Conservation (phyloP, 2,888 invertebrate genomes). For the Torymus tubicola region DNA sequence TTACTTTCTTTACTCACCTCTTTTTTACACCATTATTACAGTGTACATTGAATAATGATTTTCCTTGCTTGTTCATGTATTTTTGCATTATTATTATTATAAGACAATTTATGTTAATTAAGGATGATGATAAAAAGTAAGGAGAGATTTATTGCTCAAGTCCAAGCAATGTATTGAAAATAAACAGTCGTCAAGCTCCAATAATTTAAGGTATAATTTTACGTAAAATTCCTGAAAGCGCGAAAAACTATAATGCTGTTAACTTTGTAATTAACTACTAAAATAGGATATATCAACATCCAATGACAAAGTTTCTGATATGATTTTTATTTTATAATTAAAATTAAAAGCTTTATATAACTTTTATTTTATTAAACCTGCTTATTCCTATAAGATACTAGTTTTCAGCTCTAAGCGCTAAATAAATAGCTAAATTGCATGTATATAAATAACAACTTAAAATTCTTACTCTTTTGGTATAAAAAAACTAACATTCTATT, state of each 20-base stretch:
- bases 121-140: slow-evolving; percentile 48
- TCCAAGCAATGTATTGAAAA: slow-evolving; percentile 45
- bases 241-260: slow-evolving; percentile 5
- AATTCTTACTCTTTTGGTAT: too few species aligned
- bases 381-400: background rate
- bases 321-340: too few species aligned
- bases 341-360: background rate
- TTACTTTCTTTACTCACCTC: slow-evolving; percentile 5
- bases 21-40: too few species aligned
- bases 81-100: slow-evolving; percentile 1
- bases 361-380: too few species aligned
- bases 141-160: slow-evolving; percentile 22
- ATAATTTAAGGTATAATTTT: slow-evolving; percentile 38
- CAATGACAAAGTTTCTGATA: too few species aligned
- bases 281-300: background rate
- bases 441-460: too few species aligned
- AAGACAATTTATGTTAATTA: slow-evolving; percentile 45
- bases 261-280: slow-evolving; percentile 12
- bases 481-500: background rate
- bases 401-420: background rate
- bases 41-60: too few species aligned
- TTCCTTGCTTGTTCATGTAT: too few species aligned
- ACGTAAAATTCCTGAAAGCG: slow-evolving; percentile 19
- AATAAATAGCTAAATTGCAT: too few species aligned
- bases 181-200: slow-evolving; percentile 41